Percentiles rank a stretch among this genome's conserved stretches.
phyloP scores from a whole-genome alignment of 1,140 invertebrate genomes.

The Neodiprion lecontei region DNA sequence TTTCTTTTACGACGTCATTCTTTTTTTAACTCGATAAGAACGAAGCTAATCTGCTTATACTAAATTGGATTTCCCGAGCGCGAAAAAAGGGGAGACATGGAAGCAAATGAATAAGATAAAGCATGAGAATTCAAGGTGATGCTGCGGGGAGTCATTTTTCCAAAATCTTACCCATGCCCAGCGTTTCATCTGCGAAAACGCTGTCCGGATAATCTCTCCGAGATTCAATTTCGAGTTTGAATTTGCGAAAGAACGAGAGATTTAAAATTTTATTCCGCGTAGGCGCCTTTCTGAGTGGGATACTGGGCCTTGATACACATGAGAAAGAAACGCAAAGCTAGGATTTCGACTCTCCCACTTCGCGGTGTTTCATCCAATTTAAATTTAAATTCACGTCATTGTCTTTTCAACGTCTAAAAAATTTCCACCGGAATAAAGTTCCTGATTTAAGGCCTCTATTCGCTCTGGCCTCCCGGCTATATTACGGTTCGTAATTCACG shows the following conservation, averaged over 20 bases:
- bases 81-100: background rate
- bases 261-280: too few species aligned
- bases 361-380: background rate
- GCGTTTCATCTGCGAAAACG: background rate
- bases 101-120: background rate
- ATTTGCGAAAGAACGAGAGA: background rate
- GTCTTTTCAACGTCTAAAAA: background rate
- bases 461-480: too few species aligned
- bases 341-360: background rate
- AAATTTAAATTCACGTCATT: background rate
- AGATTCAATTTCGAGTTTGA: background rate
- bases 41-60: conserved; percentile 15
- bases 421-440: background rate
- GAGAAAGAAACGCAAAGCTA: background rate
- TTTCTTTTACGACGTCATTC: conserved; percentile 14
- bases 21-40: conserved; percentile 12
- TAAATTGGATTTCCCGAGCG: conserved; percentile 8
- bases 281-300: background rate
- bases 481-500: too few species aligned
- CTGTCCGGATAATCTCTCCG: background rate
- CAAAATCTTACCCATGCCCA: background rate
- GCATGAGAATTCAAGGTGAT: background rate
- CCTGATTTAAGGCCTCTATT: background rate
- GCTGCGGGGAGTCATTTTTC: background rate
- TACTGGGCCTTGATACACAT: too few species aligned